phyloP scores from a whole-genome alignment of 2,888 invertebrate species.

The Ennomos fuscantarius region DNA sequence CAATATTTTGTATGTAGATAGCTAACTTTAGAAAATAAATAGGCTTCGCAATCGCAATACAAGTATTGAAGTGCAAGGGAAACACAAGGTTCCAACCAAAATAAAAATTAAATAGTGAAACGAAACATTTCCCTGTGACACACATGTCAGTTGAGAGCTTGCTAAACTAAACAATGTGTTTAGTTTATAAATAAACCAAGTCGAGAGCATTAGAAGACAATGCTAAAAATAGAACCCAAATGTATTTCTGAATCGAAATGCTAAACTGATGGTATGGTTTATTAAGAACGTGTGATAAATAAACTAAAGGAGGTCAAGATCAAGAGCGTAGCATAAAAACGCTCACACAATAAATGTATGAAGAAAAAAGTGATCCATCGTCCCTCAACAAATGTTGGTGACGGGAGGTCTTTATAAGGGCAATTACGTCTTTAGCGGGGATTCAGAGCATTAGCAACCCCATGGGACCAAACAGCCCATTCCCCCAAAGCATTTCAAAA shows the following conservation, averaged over 20 bases:
- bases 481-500: slow-evolving; percentile 44
- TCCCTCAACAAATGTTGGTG: slow-evolving; percentile 46
- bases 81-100: slow-evolving; percentile 18
- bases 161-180: slow-evolving; percentile 27
- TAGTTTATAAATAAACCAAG: slow-evolving; percentile 25
- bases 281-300: slow-evolving; percentile 22
- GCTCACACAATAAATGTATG: slow-evolving; percentile 35
- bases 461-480: slow-evolving; percentile 55
- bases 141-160: slow-evolving; percentile 25
- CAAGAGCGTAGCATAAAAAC: slow-evolving; percentile 39
- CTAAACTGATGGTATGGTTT: slow-evolving; percentile 26
- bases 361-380: slow-evolving; percentile 43
- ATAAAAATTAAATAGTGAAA: slow-evolving; percentile 25
- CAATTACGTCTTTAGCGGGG: slow-evolving; percentile 63
- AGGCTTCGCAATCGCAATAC: background rate
- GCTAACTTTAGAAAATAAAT: too few relatives aligned
- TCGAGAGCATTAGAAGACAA: slow-evolving; percentile 17
- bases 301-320: slow-evolving; percentile 39
- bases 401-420: slow-evolving; percentile 44
- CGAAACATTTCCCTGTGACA: slow-evolving; percentile 26
- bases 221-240: slow-evolving; percentile 17
- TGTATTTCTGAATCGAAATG: slow-evolving; percentile 18
- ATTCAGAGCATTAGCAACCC: slow-evolving; percentile 58
- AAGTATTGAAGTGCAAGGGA: slow-evolving; percentile 25
- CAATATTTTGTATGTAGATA: too few relatives aligned